These are phyloP conservation scores for Piprites chloris DNA, from an alignment of 2,113 vertebrate genomes.

Conservation along the genomic window DNA sequence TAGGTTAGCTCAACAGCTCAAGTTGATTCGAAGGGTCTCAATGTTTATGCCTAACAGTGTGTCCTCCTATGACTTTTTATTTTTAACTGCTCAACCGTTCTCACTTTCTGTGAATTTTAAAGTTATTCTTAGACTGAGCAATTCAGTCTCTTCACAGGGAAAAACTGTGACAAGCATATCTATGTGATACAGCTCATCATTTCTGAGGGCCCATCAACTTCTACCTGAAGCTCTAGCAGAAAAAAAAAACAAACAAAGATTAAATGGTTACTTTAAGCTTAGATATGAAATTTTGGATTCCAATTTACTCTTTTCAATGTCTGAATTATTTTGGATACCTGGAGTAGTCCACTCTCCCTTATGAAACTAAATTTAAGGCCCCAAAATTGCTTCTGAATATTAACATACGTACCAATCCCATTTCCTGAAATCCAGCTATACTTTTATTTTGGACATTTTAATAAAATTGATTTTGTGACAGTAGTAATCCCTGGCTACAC, in stretches of 20 bases:
- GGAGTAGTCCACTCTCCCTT: not conserved
- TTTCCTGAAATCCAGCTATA: not conserved
- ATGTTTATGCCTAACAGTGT: slow-evolving; percentile 7
- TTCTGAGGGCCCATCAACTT: not conserved
- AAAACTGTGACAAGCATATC: slow-evolving; percentile 33
- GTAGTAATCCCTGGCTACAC: not conserved
- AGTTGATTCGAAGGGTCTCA: slow-evolving; percentile 21
- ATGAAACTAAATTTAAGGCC: slow-evolving; percentile 1
- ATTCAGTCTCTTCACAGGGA: slow-evolving; percentile 12
- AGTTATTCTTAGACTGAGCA: slow-evolving; percentile 53
- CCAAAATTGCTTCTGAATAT: not conserved
- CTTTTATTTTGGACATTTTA: not conserved
- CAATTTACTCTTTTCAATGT: not conserved
- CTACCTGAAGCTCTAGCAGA: slow-evolving; percentile 4
- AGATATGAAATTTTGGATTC: not conserved
- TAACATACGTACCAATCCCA: not conserved
- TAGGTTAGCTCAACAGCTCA: slow-evolving; percentile 37
- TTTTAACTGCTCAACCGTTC: slow-evolving; percentile 48
- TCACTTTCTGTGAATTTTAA: slow-evolving; percentile 58
- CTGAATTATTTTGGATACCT: not conserved
- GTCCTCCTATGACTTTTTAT: slow-evolving; percentile 55
- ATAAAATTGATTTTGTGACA: not conserved
- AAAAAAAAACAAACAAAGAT: not conserved
- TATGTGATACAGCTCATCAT: slow-evolving; percentile 13
- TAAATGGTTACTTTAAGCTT: not conserved